Percentiles rank a stretch among this genome's conserved stretches.
Evolutionary conservation across 2,113 vertebrate genomes (phyloP).

Genomic region (rabbit (Oryctolagus cuniculus)): mOryCun1.1 NC_091449.1:67430501-67431000

Average conservation of each 20-base stretch:
- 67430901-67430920: no score
- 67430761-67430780: not conserved
- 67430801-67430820: no score
- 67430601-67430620: not conserved
- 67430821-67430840: no score
- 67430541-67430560: not conserved
- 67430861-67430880: no score
- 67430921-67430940: no score
- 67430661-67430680: no score
- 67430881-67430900: no score
- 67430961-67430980: no score
- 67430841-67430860: no score
- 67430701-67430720: not conserved
- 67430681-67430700: not conserved
- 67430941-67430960: no score
- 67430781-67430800: no score
- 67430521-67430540: not conserved
- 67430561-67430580: not conserved
- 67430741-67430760: not conserved
- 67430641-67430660: not conserved
- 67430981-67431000: no score
- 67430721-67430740: not conserved
- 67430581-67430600: accelerated
- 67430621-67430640: not conserved
- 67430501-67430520: not conserved